Conservation (phyloP, 2,888 invertebrate species). For the Scaptomyza flava region DNA sequence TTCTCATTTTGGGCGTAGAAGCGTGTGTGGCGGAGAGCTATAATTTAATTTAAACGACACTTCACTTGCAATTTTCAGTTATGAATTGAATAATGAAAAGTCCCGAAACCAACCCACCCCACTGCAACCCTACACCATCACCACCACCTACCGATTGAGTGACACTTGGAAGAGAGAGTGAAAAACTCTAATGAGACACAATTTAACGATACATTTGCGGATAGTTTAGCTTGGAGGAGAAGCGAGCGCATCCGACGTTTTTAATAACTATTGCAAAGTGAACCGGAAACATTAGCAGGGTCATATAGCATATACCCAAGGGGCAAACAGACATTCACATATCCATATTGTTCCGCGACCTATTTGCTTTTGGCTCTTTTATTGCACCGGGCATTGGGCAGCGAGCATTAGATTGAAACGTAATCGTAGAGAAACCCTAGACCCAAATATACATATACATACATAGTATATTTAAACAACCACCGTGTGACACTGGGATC, state of each 20-base stretch:
- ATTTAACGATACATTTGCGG: conserved; percentile 63
- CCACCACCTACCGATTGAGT: conserved; percentile 41
- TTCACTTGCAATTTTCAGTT: conserved; percentile 61
- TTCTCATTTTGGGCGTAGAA: conserved; percentile 46
- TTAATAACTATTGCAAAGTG: conserved; percentile 74
- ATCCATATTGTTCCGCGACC: conserved; percentile 36
- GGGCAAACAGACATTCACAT: conserved; percentile 4
- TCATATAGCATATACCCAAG: conserved; percentile 38
- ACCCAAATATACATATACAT: conserved; percentile 22
- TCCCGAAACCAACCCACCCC: conserved; percentile 1
- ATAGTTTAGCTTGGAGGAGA: conserved; percentile 25
- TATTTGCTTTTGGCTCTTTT: conserved; percentile 73
- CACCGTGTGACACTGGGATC: conserved; percentile 50
- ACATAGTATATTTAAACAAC: conserved; percentile 41
- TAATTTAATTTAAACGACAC: conserved; percentile 79
- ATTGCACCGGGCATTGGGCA: conserved; percentile 60
- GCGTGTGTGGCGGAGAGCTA: conserved; percentile 58
- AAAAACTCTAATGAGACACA: conserved; percentile 67
- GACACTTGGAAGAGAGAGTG: conserved; percentile 36
- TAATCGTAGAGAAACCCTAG: conserved; percentile 24
- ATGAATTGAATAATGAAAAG: conserved; percentile 18
- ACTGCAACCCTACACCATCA: neutral
- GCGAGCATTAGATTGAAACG: conserved; percentile 26
- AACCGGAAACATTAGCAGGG: conserved; percentile 68
- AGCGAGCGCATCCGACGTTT: conserved; percentile 51